phyloP scores from a whole-genome alignment of 64 coral and sea anemone species.

The Actinia equina region DNA sequence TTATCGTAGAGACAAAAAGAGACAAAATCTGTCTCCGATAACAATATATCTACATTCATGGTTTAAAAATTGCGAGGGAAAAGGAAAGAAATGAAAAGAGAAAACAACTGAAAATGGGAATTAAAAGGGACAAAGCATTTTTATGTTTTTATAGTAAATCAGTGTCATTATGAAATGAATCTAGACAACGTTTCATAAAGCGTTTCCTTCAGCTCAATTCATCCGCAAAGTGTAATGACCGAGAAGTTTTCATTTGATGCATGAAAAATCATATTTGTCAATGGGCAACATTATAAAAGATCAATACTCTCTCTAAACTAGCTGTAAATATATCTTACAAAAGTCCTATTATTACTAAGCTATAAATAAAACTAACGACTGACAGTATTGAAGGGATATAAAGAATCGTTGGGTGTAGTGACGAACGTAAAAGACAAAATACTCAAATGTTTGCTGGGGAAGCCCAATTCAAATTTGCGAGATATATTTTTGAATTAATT shows the following conservation, averaged over 20 bases:
- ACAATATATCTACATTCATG: not conserved
- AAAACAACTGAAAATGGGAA: not conserved
- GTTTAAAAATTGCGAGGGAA: no score
- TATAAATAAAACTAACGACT: slow-evolving; percentile 9
- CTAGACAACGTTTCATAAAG: not conserved
- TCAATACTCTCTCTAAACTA: not conserved
- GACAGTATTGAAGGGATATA: not conserved
- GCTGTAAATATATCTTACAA: not conserved
- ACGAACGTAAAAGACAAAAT: no score
- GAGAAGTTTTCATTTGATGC: not conserved
- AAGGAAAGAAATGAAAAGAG: not conserved
- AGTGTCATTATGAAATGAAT: not conserved
- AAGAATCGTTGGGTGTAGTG: not conserved
- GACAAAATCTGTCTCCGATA: not conserved
- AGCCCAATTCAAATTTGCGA: no score
- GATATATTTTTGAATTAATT: no score
- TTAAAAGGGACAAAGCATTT: not conserved
- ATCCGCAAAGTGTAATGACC: no score
- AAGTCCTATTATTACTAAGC: not conserved
- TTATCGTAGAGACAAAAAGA: not conserved
- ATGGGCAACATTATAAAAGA: not conserved
- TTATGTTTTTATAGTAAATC: no score
- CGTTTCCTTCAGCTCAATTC: not conserved
- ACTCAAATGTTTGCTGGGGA: no score
- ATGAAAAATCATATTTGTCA: no score